A percentile compares a stretch with the other conserved stretches of the same genome.
Evolutionary conservation across 1,140 invertebrate species (phyloP).

Genomic region (Caenorhabditis tropicalis): DNA sequence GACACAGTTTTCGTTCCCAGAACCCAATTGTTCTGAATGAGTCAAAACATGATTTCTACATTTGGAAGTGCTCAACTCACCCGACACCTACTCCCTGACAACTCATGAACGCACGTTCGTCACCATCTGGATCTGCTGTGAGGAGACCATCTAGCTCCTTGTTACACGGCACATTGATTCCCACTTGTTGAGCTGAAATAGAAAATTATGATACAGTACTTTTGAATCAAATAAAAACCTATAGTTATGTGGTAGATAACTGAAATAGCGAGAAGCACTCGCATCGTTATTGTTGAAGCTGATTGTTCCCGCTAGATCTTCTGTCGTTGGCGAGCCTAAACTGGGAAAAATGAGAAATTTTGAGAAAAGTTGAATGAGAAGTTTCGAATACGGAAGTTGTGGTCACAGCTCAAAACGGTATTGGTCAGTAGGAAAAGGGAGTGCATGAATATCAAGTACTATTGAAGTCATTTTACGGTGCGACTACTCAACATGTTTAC

Average conservation of each 20-base stretch:
- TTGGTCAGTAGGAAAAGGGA: background rate
- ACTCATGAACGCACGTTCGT: slow-evolving; percentile 56
- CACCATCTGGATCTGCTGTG: slow-evolving; percentile 56
- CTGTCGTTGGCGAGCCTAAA: slow-evolving; percentile 37
- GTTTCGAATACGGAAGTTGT: slow-evolving; percentile 12
- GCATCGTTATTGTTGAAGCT: slow-evolving; percentile 43
- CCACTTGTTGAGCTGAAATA: slow-evolving; percentile 46
- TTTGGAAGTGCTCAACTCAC: background rate
- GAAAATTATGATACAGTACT: background rate
- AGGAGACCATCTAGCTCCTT: slow-evolving; percentile 62
- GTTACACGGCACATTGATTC: slow-evolving; percentile 51
- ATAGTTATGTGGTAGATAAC: slow-evolving; percentile 30
- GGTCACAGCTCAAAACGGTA: background rate
- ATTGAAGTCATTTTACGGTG: slow-evolving; percentile 42
- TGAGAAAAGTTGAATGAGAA: background rate
- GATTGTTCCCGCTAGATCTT: slow-evolving; percentile 44
- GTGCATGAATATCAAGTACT: slow-evolving; percentile 42
- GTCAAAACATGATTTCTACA: background rate
- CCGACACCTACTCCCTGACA: slow-evolving; percentile 60
- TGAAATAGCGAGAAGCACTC: slow-evolving; percentile 41
- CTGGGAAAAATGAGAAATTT: background rate
- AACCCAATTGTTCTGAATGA: slow-evolving; percentile 67
- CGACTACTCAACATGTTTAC: slow-evolving; percentile 36
- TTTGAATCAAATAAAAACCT: background rate
- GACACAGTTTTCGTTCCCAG: slow-evolving; percentile 67